Conservation (phyloP, 2,888 invertebrate species). For the Drosophila neutralis region DNA sequence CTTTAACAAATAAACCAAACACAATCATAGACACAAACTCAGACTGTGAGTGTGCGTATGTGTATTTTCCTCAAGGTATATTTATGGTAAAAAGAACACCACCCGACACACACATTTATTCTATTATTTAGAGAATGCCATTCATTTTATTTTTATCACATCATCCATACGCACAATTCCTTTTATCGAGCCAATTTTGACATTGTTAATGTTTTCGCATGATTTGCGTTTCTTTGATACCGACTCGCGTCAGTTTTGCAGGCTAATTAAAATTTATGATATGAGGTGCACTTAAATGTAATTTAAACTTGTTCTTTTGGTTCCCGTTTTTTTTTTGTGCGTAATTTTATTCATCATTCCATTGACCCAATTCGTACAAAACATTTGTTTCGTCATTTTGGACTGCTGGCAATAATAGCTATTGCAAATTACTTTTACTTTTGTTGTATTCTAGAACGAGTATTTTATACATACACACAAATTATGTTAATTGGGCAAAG, state of each 20-base stretch:
- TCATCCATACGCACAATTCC: slow-evolving; percentile 24
- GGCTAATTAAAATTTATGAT: slow-evolving; percentile 29
- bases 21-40: slow-evolving; percentile 14
- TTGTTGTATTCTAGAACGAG: slow-evolving; percentile 44
- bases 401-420: slow-evolving; percentile 13
- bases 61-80: slow-evolving; percentile 1
- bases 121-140: slow-evolving; percentile 31
- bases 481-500: slow-evolving; percentile 67
- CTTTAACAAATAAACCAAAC: slow-evolving; percentile 34
- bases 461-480: slow-evolving; percentile 39
- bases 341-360: slow-evolving; percentile 55
- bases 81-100: not conserved
- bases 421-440: slow-evolving; percentile 50
- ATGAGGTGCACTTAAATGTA: slow-evolving; percentile 19
- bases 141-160: slow-evolving; percentile 1
- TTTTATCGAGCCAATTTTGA: slow-evolving; percentile 15
- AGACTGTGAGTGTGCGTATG: not conserved
- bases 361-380: slow-evolving; percentile 59
- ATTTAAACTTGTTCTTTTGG: slow-evolving; percentile 22
- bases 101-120: slow-evolving; percentile 8
- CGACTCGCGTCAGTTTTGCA: slow-evolving; percentile 7
- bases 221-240: slow-evolving; percentile 34
- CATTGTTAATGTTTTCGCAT: slow-evolving; percentile 27
- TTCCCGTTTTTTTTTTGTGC: not conserved
- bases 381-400: slow-evolving; percentile 21